Evolutionary conservation across 2,113 vertebrate species (phyloP).

Genomic region (Cromileptes altivelis): DNA sequence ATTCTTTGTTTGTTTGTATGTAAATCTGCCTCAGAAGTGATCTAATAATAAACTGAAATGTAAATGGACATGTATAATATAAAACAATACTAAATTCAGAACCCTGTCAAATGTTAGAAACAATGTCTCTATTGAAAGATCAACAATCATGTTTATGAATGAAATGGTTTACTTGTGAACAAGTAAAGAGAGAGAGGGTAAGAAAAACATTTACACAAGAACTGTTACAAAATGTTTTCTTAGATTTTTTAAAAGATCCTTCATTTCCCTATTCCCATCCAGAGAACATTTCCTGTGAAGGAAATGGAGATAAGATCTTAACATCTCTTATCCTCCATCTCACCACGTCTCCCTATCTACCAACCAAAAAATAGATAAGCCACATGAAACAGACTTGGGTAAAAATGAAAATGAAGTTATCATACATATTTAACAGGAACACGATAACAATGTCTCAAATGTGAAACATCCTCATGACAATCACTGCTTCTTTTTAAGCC

Average conservation of each 20-base stretch:
- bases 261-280: background rate
- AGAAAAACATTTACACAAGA: too few relatives aligned
- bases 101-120: background rate
- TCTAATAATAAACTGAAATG: background rate
- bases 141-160: background rate
- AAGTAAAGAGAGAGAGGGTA: background rate
- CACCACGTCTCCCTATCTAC: background rate
- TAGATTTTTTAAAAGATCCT: background rate
- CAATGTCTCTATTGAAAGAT: background rate
- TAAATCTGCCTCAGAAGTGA: background rate
- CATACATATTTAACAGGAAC: constrained; percentile 29
- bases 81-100: background rate
- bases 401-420: constrained; percentile 15
- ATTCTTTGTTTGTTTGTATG: too few relatives aligned
- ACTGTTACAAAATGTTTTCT: too few relatives aligned
- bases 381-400: constrained; percentile 37
- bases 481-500: background rate
- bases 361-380: constrained; percentile 15
- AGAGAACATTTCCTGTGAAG: background rate
- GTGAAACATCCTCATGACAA: constrained; percentile 22
- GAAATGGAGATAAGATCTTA: background rate
- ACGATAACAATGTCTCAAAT: constrained; percentile 20
- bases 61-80: background rate
- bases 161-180: background rate
- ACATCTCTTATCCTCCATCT: constrained; percentile 16